phyloP scores from a whole-genome alignment of 1,140 invertebrate genomes.

The Colletes gigas region DNA sequence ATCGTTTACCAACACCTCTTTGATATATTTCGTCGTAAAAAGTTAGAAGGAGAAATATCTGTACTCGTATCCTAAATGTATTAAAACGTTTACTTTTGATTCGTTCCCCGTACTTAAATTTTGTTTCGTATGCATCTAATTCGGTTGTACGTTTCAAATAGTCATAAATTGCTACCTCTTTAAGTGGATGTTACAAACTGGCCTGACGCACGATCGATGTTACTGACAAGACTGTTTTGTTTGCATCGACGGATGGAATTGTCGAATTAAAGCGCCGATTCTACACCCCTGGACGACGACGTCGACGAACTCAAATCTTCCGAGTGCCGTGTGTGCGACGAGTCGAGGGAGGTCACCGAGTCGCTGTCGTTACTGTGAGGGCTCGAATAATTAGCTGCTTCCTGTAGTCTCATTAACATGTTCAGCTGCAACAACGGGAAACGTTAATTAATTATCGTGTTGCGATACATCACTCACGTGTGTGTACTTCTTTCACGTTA shows the following conservation, averaged over 20 bases:
- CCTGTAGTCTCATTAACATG: constrained; percentile 96
- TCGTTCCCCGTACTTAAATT: constrained; percentile 5
- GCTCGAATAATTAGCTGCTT: constrained; percentile 94
- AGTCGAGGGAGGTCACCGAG: constrained; percentile 84
- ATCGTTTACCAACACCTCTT: constrained; percentile 1
- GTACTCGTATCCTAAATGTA: constrained; percentile 34
- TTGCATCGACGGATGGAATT: not conserved
- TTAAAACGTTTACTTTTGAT: constrained; percentile 40
- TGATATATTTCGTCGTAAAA: constrained; percentile 25
- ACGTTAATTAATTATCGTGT: constrained; percentile 25
- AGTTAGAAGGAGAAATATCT: constrained; percentile 36
- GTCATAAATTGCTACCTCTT: constrained; percentile 3
- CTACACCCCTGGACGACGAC: constrained; percentile 75
- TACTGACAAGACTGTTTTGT: not conserved
- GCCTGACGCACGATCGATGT: constrained; percentile 10
- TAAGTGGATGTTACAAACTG: constrained; percentile 31
- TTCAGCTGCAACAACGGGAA: constrained; percentile 86
- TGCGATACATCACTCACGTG: not conserved
- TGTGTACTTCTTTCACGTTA: too few species aligned
- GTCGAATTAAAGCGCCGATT: constrained; percentile 72
- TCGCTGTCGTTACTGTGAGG: constrained; percentile 92
- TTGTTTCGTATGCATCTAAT: constrained; percentile 13
- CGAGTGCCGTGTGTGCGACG: constrained; percentile 74
- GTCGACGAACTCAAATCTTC: constrained; percentile 75
- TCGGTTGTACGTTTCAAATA: not conserved